Conservation (phyloP, 2,888 invertebrate genomes). For the Eupithecia dodoneata region DNA sequence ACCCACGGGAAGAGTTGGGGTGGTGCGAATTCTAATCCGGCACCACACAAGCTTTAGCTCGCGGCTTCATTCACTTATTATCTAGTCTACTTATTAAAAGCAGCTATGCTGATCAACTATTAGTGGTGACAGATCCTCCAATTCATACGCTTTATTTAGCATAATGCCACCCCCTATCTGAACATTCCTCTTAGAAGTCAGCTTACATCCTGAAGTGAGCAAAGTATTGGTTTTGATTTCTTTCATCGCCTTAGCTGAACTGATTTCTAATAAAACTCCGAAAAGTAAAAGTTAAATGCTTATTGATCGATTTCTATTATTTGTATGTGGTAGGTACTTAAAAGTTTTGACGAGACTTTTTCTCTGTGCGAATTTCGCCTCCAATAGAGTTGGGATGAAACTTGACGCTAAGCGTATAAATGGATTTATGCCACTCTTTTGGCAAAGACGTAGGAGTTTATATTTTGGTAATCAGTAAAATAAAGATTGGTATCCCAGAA, state of each 20-base stretch:
- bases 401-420: neutral
- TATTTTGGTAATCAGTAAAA: neutral
- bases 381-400: conserved; percentile 9
- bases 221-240: conserved; percentile 4
- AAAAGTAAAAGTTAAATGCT: neutral
- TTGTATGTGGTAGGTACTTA: conserved; percentile 37
- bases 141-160: neutral
- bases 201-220: no score
- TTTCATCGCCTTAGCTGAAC: neutral
- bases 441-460: neutral
- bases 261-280: neutral
- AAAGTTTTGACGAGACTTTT: conserved; percentile 51
- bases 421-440: neutral
- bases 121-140: neutral
- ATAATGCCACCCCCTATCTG: neutral
- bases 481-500: no score
- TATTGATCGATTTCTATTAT: conserved; percentile 56
- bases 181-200: no score
- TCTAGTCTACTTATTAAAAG: neutral
- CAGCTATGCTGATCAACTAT: neutral
- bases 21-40: no score
- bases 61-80: neutral
- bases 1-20: no score
- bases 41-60: neutral
- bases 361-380: conserved; percentile 45